Evolutionary conservation across 2,888 invertebrate genomes (phyloP).

Genomic region (Eulithis testata): DNA sequence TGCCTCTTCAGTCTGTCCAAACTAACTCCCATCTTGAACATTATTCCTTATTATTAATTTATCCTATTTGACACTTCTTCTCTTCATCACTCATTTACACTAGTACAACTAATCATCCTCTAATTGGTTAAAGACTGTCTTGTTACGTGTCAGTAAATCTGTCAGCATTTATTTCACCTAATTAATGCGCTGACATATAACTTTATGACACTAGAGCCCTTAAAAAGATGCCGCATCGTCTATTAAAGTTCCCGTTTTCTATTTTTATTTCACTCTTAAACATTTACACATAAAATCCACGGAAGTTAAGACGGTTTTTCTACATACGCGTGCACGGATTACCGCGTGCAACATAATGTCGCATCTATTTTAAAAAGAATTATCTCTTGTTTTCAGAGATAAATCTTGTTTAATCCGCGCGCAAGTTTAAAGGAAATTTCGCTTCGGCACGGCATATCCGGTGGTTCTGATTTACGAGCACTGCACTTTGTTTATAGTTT

Average conservation of each 20-base stretch:
- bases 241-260: conserved; percentile 61
- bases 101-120: conserved; percentile 56
- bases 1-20: conserved; percentile 71
- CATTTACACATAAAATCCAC: conserved; percentile 64
- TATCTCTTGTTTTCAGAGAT: conserved; percentile 62
- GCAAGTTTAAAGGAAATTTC: conserved; percentile 65
- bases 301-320: conserved; percentile 52
- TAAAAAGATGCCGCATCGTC: conserved; percentile 70
- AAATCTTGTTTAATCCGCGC: conserved; percentile 65
- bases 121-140: conserved; percentile 32
- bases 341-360: conserved; percentile 60
- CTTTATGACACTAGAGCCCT: conserved; percentile 67
- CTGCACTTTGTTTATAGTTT: conserved; percentile 59
- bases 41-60: conserved; percentile 47
- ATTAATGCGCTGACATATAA: conserved; percentile 80
- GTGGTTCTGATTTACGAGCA: conserved; percentile 52
- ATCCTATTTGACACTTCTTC: conserved; percentile 72
- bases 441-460: conserved; percentile 59
- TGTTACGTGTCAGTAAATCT: conserved; percentile 65
- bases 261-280: conserved; percentile 68
- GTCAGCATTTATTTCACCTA: conserved; percentile 70
- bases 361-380: conserved; percentile 63
- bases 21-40: conserved; percentile 69
- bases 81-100: conserved; percentile 68
- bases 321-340: conserved; percentile 55